Evolutionary conservation across 2,113 vertebrate genomes (phyloP).

Genomic region (Zeus faber): DNA sequence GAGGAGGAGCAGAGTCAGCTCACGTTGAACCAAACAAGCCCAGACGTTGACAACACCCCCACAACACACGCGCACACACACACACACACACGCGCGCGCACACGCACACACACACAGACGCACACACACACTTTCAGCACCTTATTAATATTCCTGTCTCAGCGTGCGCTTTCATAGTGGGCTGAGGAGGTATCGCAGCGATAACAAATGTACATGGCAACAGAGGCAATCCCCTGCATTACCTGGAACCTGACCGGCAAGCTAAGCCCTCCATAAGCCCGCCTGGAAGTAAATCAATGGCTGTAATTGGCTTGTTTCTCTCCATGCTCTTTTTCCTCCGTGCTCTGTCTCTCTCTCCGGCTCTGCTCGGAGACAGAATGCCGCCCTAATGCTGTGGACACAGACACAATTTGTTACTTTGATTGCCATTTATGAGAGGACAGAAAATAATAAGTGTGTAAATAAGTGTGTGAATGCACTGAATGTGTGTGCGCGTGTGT

Average conservation of each 20-base stretch:
- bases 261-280: neutral
- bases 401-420: neutral
- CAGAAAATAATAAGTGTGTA: neutral
- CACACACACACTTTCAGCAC: neutral
- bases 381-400: neutral
- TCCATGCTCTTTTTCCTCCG: neutral
- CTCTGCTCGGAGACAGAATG: too few relatives aligned
- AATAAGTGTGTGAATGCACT: neutral
- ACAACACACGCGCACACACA: neutral
- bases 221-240: neutral
- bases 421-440: neutral
- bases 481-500: neutral
- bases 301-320: slow-evolving; percentile 1
- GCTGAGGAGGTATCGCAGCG: neutral
- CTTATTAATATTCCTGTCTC: neutral
- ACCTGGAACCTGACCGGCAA: neutral
- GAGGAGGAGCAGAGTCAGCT: too few relatives aligned
- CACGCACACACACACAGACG: neutral
- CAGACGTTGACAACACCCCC: neutral
- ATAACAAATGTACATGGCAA: neutral
- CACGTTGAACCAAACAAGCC: too few relatives aligned
- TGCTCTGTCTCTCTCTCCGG: neutral
- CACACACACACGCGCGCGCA: neutral
- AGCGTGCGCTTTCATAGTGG: neutral
- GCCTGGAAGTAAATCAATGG: slow-evolving; percentile 1